Evolutionary conservation across 1,140 invertebrate genomes (phyloP).

Genomic region (Neodiprion virginianus): DNA sequence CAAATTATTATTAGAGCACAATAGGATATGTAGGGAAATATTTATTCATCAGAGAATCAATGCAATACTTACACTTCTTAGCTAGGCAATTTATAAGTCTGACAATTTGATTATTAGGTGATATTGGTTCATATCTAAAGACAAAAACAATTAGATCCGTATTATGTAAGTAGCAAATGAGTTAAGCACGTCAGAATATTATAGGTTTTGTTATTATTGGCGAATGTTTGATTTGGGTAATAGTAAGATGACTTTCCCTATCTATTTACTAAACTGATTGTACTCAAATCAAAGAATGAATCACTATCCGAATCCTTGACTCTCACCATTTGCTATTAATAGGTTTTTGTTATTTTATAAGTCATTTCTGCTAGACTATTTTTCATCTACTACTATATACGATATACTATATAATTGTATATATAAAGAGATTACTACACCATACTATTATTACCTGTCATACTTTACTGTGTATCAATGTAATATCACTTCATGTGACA

Average conservation of each 20-base stretch:
- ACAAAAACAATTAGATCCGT: neutral
- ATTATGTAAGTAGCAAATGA: neutral
- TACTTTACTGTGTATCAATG: neutral
- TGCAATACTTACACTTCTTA: constrained; percentile 14
- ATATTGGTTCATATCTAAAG: neutral
- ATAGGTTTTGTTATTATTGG: neutral
- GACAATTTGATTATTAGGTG: neutral
- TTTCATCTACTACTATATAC: neutral
- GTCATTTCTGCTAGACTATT: neutral
- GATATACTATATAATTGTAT: neutral
- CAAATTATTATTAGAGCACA: constrained; percentile 10
- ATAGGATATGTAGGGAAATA: constrained; percentile 8
- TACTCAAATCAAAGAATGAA: neutral
- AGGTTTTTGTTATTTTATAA: neutral
- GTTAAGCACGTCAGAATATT: neutral
- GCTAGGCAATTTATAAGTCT: neutral
- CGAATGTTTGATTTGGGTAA: neutral
- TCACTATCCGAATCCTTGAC: neutral
- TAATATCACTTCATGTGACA: neutral
- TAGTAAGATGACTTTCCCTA: neutral
- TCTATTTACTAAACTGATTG: neutral
- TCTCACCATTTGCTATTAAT: neutral
- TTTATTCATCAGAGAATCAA: constrained; percentile 19
- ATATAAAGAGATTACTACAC: neutral
- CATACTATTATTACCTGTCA: neutral